Base-by-base conservation (phyloP, 2,888 invertebrate species). In the Panzeria rudis region DNA sequence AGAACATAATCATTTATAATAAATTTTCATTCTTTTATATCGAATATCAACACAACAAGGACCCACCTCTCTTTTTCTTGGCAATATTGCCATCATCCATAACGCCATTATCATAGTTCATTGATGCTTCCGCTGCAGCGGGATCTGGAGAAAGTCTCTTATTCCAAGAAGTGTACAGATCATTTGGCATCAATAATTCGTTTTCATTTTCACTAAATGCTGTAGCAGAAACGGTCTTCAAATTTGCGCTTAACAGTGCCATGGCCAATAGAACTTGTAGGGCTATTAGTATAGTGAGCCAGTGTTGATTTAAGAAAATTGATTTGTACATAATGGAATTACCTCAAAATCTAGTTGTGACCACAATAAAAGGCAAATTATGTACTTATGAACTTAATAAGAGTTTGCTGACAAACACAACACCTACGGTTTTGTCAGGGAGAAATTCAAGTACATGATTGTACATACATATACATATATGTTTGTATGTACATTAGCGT, bases 51-150 rank as follows among this genome's bases (percentile, higher is more conserved):
- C 17, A 20, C 0, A 50, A 2, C 3, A 13, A 15, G 13, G 8
- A 50, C 17, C 17, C 47, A 50, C 94, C 94, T 80, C 95, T 93
- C 92, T 96, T 96, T 87, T 95, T 93, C 85, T 92, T 88, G 0
- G 84, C 44, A 6, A 86, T 61, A 17, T 68, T 66, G 9, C 86
- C 87, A 20, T 68, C 81, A 13, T 83, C 84, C 9, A 64, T 64
- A 29, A 71, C 52, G 8, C 1, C 35, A 11, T 56, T 75, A 76
- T 47, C 64, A 15, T 35, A 13, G 15, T 23, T 25, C 4, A 88
- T 88, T 87, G 90, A 56, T 20, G 88, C 88, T 73, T 91, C 89
- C 64, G 90, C 87, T 20, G 88, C 71, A 0, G 84, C 84, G 17
- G 87, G 87, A 59, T 86, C 88, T 5, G 87, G 84, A 59, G 87